phyloP scores from a whole-genome alignment of 1,140 invertebrate species.

The Drosophila mauritiana region DNA sequence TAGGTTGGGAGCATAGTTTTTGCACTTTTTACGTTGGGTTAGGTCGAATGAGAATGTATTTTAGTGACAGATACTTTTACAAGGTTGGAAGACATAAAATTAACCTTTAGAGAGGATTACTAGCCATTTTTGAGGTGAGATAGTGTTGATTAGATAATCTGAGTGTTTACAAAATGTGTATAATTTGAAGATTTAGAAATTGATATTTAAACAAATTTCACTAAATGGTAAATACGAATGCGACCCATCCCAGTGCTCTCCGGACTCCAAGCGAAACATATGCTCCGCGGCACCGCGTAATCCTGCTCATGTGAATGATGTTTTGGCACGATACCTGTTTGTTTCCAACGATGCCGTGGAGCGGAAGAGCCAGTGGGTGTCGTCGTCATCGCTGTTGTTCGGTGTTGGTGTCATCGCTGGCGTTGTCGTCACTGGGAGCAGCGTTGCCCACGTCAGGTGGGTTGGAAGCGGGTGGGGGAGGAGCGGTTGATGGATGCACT shows the following conservation, averaged over 20 bases:
- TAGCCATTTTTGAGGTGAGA: no score
- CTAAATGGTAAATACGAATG: neutral
- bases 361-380: constrained; percentile 33
- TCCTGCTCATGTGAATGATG: constrained; percentile 37
- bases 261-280: constrained; percentile 8
- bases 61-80: constrained; percentile 38
- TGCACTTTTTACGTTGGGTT: constrained; percentile 56
- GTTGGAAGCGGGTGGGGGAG: constrained; percentile 23
- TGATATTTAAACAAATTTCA: no score
- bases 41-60: constrained; percentile 52
- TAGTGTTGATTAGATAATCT: no score
- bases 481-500: neutral
- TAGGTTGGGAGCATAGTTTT: constrained; percentile 27
- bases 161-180: no score
- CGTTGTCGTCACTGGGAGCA: constrained; percentile 66
- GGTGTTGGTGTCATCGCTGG: constrained; percentile 62
- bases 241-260: neutral
- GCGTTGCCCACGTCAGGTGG: constrained; percentile 40
- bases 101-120: constrained; percentile 36
- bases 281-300: constrained; percentile 9
- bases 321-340: constrained; percentile 46
- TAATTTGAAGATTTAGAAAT: no score
- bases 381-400: constrained; percentile 46
- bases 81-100: constrained; percentile 46
- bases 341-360: constrained; percentile 24